Evolutionary conservation across 2,797 vertebrate genomes (phyloP).

Genomic region (Pseudochromis fuscus): DNA sequence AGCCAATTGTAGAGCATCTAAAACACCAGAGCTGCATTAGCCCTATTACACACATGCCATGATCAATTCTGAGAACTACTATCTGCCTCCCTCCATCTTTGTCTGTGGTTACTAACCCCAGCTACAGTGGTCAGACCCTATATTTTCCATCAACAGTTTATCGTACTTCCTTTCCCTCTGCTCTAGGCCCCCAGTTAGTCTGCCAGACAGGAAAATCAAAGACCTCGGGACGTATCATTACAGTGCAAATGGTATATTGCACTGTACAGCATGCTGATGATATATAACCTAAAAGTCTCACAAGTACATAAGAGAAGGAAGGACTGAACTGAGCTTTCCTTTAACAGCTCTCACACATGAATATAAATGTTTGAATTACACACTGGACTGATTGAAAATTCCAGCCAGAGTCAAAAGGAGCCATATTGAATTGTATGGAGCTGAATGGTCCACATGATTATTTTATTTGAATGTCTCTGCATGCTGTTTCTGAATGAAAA

Average conservation of each 20-base stretch:
- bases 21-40: slow-evolving; percentile 14
- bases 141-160: slow-evolving; percentile 73
- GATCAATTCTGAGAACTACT: slow-evolving; percentile 36
- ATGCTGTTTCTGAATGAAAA: slow-evolving; percentile 18
- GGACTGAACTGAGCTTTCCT: slow-evolving; percentile 20
- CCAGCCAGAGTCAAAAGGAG: slow-evolving; percentile 12
- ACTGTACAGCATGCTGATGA: slow-evolving; percentile 43
- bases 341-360: slow-evolving; percentile 26
- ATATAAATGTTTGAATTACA: slow-evolving; percentile 39
- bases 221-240: slow-evolving; percentile 56
- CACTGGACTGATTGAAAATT: slow-evolving; percentile 37
- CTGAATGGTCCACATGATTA: slow-evolving; percentile 20
- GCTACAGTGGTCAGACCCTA: slow-evolving; percentile 52
- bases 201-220: slow-evolving; percentile 71
- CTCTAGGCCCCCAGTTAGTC: slow-evolving; percentile 51
- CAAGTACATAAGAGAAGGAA: slow-evolving; percentile 42
- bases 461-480: slow-evolving; percentile 27
- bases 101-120: slow-evolving; percentile 65
- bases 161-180: slow-evolving; percentile 73
- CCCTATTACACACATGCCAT: slow-evolving; percentile 14
- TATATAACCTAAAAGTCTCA: slow-evolving; percentile 39
- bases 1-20: neutral
- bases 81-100: slow-evolving; percentile 65
- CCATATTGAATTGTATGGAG: slow-evolving; percentile 18
- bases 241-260: slow-evolving; percentile 48